Evolutionary conservation across 2,797 vertebrate species (phyloP), one percentile per base, ranked within the genome.

Genomic region (Rallus crepitans): DNA sequence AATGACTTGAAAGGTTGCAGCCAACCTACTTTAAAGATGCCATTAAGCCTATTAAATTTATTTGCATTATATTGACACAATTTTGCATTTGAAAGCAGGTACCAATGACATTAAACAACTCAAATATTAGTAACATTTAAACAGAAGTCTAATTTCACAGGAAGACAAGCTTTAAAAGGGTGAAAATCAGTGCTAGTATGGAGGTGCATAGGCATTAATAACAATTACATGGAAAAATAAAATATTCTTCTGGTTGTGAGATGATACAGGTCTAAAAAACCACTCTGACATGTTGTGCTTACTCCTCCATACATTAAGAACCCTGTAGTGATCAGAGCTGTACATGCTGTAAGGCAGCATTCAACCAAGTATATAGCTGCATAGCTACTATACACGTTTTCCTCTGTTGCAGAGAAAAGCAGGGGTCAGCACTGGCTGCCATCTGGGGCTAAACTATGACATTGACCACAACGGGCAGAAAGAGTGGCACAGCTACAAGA

Each of bases 1-100:
- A 92, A 96, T 71, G 82, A 72, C 56, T 79, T 55, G 81, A 75
- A 48, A 87, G 61, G 80, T 60, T 88, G 64, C 61, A 90, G 87
- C 40, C 33, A 94, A 91, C 60, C 69, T 82, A 82, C 66, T 89
- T 86, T 17, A 89, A 65, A 91, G 63, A 65, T 1, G 0, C 31
- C 70, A 82, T 64, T 92, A 95, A 96, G 27, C 68, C 80, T 78
- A 89, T 93, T 91, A 82, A 68, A 93, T 91, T 78, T 69, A 88
- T 90, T 95, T 91, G 77, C 63, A 71, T 37, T 64, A 55, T 96
- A 89, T 37, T 90, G 81, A 83, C 45, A 65, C 11, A 40, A 69
- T 86, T 93, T 87, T 96, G 69, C 63, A 84, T 97, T 82, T 88
- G 66, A 94, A 93, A 94, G 64, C 45, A 66, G 55, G 23, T 61